Base-by-base conservation (phyloP, 1,140 invertebrate genomes). In the Manduca sexta region DNA sequence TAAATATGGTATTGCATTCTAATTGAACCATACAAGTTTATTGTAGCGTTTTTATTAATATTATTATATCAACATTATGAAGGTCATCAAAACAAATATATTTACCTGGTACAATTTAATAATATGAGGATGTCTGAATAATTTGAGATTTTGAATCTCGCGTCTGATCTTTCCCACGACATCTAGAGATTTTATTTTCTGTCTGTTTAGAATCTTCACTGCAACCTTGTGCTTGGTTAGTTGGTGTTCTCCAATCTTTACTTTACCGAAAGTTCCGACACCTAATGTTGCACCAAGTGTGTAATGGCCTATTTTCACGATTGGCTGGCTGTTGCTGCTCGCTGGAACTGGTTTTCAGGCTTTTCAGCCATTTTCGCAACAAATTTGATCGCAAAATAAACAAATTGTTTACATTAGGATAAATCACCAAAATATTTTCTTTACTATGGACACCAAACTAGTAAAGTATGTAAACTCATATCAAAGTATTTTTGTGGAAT, bases 81-180 rank as follows among this genome's bases (percentile, higher is more conserved):
- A 26, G 21, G 21, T 26, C 21, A 26, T 26, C 21, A 26, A 26
- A 3, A 26, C 21, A 26, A 26, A 26, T 8, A 44, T 11, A 17
- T 13, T 74, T 58, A 92, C 92, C 91, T 91, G 90, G 61, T 94
- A 99, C 89, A 99, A 84, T 90, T 99, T 99, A 52, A 99, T 99
- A 59, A 99, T 99, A 80, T 99, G 98, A 12, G 98, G 98, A 90
- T 99, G 98, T 49, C 98, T 90, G 76, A 99, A 99, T 1, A 99
- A 89, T 76, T 99, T 99, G 1, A 99, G 89, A 88, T 99, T 99
- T 83, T 99, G 98, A 72, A 99, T 99, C 88, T 99, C 98, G 48
- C 98, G 88, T 40, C 97, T 89, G 59, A 99, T 99, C 88, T 99
- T 99, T 2, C 97, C 96, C 34, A 99, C 98, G 2, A 99, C 98